Evolutionary conservation across 2,888 invertebrate genomes (phyloP), one percentile per base, ranked within the genome.

Genomic region (Eristalis intricaria): DNA sequence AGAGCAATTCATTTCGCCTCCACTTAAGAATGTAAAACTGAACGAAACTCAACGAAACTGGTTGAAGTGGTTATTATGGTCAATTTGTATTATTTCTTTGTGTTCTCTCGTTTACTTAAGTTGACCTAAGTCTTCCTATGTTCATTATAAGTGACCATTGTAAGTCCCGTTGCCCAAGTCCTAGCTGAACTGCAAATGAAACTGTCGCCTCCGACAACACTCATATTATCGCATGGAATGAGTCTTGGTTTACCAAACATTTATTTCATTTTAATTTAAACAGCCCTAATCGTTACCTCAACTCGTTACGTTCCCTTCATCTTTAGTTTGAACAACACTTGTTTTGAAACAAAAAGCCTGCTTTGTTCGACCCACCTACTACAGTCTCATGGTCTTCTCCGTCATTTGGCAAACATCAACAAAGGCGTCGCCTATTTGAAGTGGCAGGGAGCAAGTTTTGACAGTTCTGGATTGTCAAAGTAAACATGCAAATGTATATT

Each of bases 401-500:
- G 69, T 4, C 50, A 50, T 50, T 77, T 69, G 32, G 32, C 50
- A 61, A 69, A 68, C 26, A 61, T 77, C 38, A 69, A 69, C 68
- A 68, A 43, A 32, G 19, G 32, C 2, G 43, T 40, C 22, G 10
- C 15, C 40, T 40, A 40, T 61, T 77, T 63, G 19, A 61, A 77
- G 43, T 61, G 68, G 8, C 50, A 61, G 35, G n/a, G 56, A 58
- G 60, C 43, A 77, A 61, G 15, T 68, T 77, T 40, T 26, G 13
- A 66, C 38, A 60, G 11, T 13, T 13, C 22, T 43, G 23, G n/a
- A n/a, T 58, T 40, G 66, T 66, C 15, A 66, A 66, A 66, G 75
- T 29, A 58, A 66, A 76, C 19, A 77, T 32, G 32, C n/a, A 8
- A 56, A 77, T 69, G 35, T 61, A 61, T 58, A 75, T 65, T 65